Base-by-base conservation (phyloP, 2,113 vertebrate species). In the Daphoenositta chrysoptera region DNA sequence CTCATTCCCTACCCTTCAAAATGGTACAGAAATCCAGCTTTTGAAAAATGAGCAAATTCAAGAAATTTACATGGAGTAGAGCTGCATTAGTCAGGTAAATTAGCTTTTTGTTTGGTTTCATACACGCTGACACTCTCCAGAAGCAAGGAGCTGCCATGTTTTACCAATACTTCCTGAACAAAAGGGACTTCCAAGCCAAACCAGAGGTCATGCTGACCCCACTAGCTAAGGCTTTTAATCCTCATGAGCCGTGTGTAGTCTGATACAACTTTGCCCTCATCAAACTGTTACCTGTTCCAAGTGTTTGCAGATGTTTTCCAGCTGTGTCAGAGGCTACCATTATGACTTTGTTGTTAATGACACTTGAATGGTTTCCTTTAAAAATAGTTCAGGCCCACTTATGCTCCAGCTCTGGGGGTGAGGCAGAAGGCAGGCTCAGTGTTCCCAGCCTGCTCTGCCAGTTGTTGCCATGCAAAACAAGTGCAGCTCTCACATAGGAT, bases 301-400 rank as follows among this genome's bases (percentile, higher is more conserved):
- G 71, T 88, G 87, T 86, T 91, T 92, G 88, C 93, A 93, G 94
- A 96, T 92, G 82, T 93, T 90, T 96, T 80, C 87, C 94, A 97
- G 93, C 88, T 91, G 79, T 22, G 4, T 68, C 64, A 83, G 80
- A 89, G 68, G 66, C 40, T 83, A 63, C 70, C 64, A 69, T 86
- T 95, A 90, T 77, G 79, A 87, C 83, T 96, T 90, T 45, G 27
- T 70, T 88, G 60, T 81, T 92, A 94, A 77, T 4, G 14, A 94
- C 71, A 78, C 48, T 92, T 92, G 64, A 80, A 95, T 81, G 54
- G 26, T 71, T 93, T 95, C 75, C 84, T 88, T 91, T 95, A 90
- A 86, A 92, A 93, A 64, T 30, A 91, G 54, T 51, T 92, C 44
- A 83, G 66, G 45, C 11, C 45, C 57, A 64, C 37, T 77, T 65